Conservation (phyloP, 2,113 vertebrate genomes). For the Sinosuthora webbiana region DNA sequence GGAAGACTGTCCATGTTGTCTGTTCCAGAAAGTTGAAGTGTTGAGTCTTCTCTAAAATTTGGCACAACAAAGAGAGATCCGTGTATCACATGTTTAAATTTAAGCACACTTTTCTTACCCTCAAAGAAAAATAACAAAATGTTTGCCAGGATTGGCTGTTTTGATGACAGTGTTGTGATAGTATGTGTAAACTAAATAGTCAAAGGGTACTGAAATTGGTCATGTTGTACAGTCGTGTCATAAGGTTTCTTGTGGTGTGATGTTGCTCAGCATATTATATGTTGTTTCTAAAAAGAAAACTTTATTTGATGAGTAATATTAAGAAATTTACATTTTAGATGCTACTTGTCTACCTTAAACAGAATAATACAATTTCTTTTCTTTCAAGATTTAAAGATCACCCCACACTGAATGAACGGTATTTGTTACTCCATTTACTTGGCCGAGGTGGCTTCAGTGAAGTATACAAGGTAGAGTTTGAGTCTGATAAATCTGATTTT, state of each 20-base stretch:
- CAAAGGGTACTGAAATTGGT: background rate
- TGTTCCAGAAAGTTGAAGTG: background rate
- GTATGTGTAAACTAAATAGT: background rate
- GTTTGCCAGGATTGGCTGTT: background rate
- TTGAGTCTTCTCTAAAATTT: background rate
- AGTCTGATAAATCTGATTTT: background rate
- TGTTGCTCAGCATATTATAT: background rate
- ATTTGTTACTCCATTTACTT: slow-evolving; percentile 95
- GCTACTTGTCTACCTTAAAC: background rate
- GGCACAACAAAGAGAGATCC: background rate
- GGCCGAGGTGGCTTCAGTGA: slow-evolving; percentile 99
- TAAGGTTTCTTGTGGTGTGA: background rate
- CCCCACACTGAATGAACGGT: slow-evolving; percentile 95
- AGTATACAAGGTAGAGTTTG: slow-evolving; percentile 91
- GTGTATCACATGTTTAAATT: background rate
- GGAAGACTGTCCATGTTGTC: background rate
- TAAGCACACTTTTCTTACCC: background rate
- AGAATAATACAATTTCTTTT: background rate
- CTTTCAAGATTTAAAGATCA: slow-evolving; percentile 95
- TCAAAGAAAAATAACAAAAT: background rate
- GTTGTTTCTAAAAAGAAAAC: background rate
- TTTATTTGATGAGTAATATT: background rate
- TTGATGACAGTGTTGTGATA: background rate
- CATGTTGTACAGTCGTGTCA: background rate
- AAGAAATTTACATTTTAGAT: background rate